A percentile compares a stretch with the other conserved stretches of the same genome.
These are phyloP conservation scores for Eremophila alpestris DNA, from an alignment of 2,797 vertebrate species.

Conservation along the genomic window DNA sequence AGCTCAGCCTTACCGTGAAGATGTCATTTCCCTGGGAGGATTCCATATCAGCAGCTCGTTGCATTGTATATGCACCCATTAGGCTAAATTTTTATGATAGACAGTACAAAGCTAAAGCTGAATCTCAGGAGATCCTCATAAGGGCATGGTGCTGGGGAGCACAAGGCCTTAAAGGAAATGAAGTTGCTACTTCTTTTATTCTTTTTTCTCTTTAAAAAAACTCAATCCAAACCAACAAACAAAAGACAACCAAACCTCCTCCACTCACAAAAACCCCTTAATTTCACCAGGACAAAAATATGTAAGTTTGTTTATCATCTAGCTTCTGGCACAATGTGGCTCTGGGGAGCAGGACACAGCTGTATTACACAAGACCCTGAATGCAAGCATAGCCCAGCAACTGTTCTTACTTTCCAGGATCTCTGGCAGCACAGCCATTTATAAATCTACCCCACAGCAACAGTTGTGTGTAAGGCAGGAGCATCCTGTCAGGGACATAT, in stretches of 20 bases:
- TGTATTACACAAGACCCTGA: neutral
- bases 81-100: neutral
- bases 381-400: neutral
- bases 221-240: too few relatives aligned
- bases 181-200: neutral
- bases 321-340: neutral
- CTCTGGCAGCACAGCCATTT: neutral
- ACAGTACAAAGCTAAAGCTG: neutral
- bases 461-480: neutral
- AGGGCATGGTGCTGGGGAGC: neutral
- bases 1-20: neutral
- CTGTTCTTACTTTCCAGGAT: neutral
- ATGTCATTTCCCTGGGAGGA: neutral
- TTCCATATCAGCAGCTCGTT: neutral
- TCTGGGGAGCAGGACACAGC: neutral
- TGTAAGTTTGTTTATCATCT: neutral
- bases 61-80: fast-evolving
- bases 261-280: neutral
- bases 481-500: neutral
- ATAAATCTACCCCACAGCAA: neutral
- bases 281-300: neutral
- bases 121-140: neutral
- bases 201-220: neutral
- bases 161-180: neutral
- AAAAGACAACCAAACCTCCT: neutral